These are phyloP conservation scores for Centruroides sculpturatus DNA, from an alignment of 1,140 invertebrate species.

Conservation along the genomic window DNA sequence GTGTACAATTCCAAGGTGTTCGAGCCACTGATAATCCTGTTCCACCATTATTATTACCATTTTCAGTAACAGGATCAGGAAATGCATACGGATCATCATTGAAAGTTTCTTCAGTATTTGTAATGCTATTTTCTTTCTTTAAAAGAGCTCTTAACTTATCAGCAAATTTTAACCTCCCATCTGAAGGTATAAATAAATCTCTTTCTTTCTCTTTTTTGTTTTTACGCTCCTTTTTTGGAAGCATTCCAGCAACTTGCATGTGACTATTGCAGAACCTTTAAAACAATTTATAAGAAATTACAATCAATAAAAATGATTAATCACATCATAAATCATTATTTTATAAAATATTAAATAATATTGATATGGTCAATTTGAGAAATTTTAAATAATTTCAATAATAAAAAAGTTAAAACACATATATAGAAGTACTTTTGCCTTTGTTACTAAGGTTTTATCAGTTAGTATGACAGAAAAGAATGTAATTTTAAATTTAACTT, in stretches of 20 bases:
- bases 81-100: constrained; percentile 43
- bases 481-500: no score
- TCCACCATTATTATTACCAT: constrained; percentile 20
- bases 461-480: no score
- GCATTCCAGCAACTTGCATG: constrained; percentile 38
- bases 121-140: constrained; percentile 24
- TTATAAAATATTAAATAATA: no score
- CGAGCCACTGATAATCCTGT: constrained; percentile 7
- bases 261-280: constrained; percentile 39
- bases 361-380: no score
- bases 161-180: constrained; percentile 38
- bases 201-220: constrained; percentile 31
- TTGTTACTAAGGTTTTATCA: no score
- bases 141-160: constrained; percentile 35
- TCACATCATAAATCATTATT: no score
- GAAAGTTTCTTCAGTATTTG: constrained; percentile 11
- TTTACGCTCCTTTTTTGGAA: constrained; percentile 37
- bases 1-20: constrained; percentile 11
- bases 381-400: no score
- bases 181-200: constrained; percentile 24
- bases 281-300: constrained; percentile 5
- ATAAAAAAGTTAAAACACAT: no score
- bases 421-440: no score
- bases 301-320: background rate
- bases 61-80: constrained; percentile 34